Evolutionary conservation across 1,140 invertebrate species (phyloP), one percentile per base, ranked within the genome.

Genomic region (Episyrphus balteatus): DNA sequence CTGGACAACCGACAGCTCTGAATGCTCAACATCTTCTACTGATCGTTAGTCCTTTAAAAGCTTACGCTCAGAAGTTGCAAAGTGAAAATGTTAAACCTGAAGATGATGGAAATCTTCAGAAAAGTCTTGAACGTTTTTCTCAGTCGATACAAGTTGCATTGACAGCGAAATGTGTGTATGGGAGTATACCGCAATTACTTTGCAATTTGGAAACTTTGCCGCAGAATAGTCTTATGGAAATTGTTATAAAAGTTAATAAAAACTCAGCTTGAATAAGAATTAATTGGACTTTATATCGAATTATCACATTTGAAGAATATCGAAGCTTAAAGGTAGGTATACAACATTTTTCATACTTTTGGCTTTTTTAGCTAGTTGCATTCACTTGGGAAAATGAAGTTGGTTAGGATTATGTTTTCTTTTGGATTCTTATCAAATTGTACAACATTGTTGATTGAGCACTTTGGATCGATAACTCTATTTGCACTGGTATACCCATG

Each of bases 91-190:
- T 54, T 7, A 44, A 48, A 6, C 58, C 61, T 2, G 52, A 54
- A 5, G 42, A 50, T 5, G 66, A 68, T 43, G 41, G 45, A 7
- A 54, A 52, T 37, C 66, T 73, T 46, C 68, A 78, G 58, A 70
- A 75, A 31, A 73, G 75, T 44, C 67, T 89, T 49, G 83, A 88
- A 57, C 73, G 85, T 58, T 74, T 86, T 32, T 83, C 83, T 1
- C 86, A 90, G 66, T 78, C 83, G 11, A 73, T 85, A 1, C 86
- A 87, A 62, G 77, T 86, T 12, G 79, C 82, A 0, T 66, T 86
- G 38, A 76, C 77, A 39, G 78, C 79, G 11, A 83, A 82, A 48
- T 85, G 82, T 65, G 77, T 86, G 50, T 84, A 84, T 60, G 84
- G 84, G 33, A 87, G 86, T 62, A 79, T 79, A 12, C 74, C 73